Evolutionary conservation across 2,113 vertebrate species (phyloP).

Genomic region (Sclerurus mexicanus): DNA sequence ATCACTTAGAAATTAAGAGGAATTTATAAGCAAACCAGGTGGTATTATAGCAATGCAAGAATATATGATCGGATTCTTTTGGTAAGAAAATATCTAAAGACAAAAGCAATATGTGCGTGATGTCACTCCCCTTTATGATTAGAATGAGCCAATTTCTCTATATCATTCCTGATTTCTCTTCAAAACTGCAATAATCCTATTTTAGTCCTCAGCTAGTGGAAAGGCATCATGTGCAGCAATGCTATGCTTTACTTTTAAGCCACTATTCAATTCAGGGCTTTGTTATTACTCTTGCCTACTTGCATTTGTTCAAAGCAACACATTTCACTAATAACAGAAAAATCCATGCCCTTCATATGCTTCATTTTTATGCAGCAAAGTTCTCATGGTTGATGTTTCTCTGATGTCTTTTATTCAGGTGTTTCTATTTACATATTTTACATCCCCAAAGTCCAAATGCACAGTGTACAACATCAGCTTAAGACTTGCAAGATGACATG

Average conservation of each 20-base stretch:
- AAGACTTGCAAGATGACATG: neutral
- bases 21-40: neutral
- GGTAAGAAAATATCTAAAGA: neutral
- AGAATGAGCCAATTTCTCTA: neutral
- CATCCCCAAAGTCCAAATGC: neutral
- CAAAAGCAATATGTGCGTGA: neutral
- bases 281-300: constrained; percentile 13
- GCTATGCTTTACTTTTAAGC: constrained; percentile 13
- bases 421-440: constrained; percentile 34
- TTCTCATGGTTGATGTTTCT: neutral
- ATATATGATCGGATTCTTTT: neutral
- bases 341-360: neutral
- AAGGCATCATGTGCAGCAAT: neutral
- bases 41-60: neutral
- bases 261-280: constrained; percentile 47
- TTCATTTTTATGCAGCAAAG: constrained; percentile 33
- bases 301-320: constrained; percentile 3
- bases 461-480: neutral
- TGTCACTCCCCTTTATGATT: neutral
- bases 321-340: constrained; percentile 56
- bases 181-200: neutral
- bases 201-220: neutral
- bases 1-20: neutral
- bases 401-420: neutral
- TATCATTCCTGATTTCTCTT: neutral